Percentiles rank a stretch among this genome's conserved stretches.
These are phyloP conservation scores for Agrochola litura DNA, from an alignment of 2,888 invertebrate genomes.

Conservation along the genomic window DNA sequence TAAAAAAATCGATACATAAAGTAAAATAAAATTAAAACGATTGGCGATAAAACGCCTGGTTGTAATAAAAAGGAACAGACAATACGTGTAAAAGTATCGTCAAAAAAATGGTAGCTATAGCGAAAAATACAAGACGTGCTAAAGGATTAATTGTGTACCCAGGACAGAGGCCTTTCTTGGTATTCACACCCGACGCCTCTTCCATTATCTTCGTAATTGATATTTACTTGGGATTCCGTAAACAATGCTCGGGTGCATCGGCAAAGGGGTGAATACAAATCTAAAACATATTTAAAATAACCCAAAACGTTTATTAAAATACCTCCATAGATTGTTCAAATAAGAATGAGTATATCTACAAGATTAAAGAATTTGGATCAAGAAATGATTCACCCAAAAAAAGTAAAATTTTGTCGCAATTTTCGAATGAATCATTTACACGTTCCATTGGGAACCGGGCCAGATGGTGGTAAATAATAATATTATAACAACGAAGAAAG, in stretches of 20 bases:
- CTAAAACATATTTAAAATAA: constrained; percentile 26
- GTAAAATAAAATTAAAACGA: constrained; percentile 14
- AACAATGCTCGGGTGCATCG: constrained; percentile 59
- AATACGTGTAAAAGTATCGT: constrained; percentile 14
- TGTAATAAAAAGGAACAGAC: constrained; percentile 6
- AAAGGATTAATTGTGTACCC: constrained; percentile 64
- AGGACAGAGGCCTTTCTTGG: constrained; percentile 59
- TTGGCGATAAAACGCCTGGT: constrained; percentile 40
- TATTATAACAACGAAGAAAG: constrained; percentile 49
- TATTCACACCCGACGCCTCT: constrained; percentile 60
- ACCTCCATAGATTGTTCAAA: background rate
- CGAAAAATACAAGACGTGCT: constrained; percentile 59
- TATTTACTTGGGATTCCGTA: constrained; percentile 66
- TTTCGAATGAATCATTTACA: constrained; percentile 61
- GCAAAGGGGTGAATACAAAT: constrained; percentile 50
- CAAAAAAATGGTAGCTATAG: constrained; percentile 28
- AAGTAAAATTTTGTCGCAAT: constrained; percentile 38
- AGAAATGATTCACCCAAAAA: constrained; percentile 53
- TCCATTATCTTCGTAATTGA: constrained; percentile 65
- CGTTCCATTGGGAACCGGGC: constrained; percentile 33
- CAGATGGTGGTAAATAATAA: constrained; percentile 35
- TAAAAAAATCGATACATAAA: constrained; percentile 3
- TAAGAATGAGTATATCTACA: constrained; percentile 5
- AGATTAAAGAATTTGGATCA: constrained; percentile 40
- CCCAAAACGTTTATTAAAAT: constrained; percentile 22